A percentile compares a stretch with the other conserved stretches of the same genome.
Conservation (phyloP, 2,888 invertebrate species). For the Dascillus cervinus region DNA sequence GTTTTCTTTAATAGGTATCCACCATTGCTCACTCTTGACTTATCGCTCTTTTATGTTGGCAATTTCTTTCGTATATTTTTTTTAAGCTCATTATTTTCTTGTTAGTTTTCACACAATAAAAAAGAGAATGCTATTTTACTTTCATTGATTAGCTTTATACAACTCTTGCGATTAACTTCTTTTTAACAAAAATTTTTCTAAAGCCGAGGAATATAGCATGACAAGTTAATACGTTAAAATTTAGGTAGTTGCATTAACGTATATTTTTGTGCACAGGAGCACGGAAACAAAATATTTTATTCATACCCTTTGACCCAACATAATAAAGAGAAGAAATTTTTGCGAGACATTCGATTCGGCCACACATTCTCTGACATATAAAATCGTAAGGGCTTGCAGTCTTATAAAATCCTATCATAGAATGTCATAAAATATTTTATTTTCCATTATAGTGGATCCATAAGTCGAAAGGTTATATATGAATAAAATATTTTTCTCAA, state of each 20-base stretch:
- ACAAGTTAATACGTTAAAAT: conserved; percentile 8
- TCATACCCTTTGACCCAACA: conserved; percentile 26
- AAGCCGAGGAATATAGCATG: too few relatives aligned
- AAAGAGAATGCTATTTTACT: too few relatives aligned
- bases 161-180: too few relatives aligned
- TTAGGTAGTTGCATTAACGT: conserved; percentile 10
- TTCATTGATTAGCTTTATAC: too few relatives aligned
- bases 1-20: conserved; percentile 21
- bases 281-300: conserved; percentile 24
- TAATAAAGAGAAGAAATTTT: conserved; percentile 22
- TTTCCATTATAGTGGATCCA: conserved; percentile 11
- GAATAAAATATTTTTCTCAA: conserved; percentile 7
- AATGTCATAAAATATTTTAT: conserved; percentile 14
- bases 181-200: too few relatives aligned
- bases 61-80: too few relatives aligned
- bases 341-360: conserved; percentile 15
- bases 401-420: conserved; percentile 5
- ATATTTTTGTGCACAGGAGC: conserved; percentile 7
- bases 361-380: conserved; percentile 12
- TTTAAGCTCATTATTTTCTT: too few relatives aligned
- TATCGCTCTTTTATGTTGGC: conserved; percentile 22
- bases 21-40: conserved; percentile 24
- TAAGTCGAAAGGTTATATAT: conserved; percentile 3
- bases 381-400: conserved; percentile 7
- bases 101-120: too few relatives aligned